Evolutionary conservation across 2,888 invertebrate species (phyloP).

Genomic region (Tetanocera ferruginea): DNA sequence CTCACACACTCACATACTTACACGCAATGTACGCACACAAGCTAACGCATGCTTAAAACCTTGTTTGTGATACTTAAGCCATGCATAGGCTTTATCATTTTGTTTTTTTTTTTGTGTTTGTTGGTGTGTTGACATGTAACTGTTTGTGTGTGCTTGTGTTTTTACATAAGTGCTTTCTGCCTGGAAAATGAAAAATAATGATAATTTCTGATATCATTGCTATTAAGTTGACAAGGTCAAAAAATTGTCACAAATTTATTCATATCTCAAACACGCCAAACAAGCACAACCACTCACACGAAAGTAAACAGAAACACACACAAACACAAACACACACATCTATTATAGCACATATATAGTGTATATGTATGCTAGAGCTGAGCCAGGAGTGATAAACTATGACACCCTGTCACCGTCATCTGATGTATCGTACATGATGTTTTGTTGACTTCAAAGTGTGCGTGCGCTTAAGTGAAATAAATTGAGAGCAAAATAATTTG

Average conservation of each 20-base stretch:
- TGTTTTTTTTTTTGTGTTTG: background rate
- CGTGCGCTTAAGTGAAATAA: slow-evolving; percentile 3
- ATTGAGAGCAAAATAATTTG: background rate
- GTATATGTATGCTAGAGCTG: too few relatives aligned
- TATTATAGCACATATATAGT: too few relatives aligned
- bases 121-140: background rate
- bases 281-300: background rate
- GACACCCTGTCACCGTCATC: background rate
- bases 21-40: background rate
- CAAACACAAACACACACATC: too few relatives aligned
- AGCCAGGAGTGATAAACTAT: background rate
- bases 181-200: slow-evolving; percentile 7
- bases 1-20: background rate
- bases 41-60: background rate
- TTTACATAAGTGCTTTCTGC: background rate
- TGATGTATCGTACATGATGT: background rate
- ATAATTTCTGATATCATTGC: slow-evolving; percentile 9
- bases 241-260: slow-evolving; percentile 15
- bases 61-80: background rate
- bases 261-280: background rate
- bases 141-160: background rate
- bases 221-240: slow-evolving; percentile 14
- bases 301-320: too few relatives aligned
- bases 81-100: background rate
- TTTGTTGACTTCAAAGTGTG: background rate